A percentile compares a stretch with the other conserved stretches of the same genome.
phyloP scores from a whole-genome alignment of 2,113 vertebrate genomes.

The Solenodon paradoxus region DNA sequence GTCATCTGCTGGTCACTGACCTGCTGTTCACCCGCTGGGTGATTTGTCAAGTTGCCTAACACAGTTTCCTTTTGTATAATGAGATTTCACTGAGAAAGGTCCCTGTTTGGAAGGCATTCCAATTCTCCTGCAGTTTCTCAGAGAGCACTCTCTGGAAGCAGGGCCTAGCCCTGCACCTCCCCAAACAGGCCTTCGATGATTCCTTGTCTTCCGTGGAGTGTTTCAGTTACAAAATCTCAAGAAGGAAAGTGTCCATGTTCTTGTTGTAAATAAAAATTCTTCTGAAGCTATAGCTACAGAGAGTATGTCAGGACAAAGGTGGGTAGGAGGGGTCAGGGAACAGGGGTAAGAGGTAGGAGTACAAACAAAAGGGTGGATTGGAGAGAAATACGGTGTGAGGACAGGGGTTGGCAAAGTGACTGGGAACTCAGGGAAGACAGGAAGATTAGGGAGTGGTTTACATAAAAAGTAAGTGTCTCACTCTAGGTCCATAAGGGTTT shows the following conservation, averaged over 20 bases:
- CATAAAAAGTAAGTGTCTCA: background rate
- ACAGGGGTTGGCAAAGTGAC: background rate
- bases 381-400: background rate
- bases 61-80: background rate
- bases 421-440: background rate
- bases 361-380: background rate
- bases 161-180: background rate
- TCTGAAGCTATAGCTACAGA: slow-evolving; percentile 47
- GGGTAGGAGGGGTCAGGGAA: background rate
- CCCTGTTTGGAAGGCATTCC: background rate
- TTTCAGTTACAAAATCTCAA: slow-evolving; percentile 37
- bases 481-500: background rate
- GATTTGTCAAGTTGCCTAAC: background rate
- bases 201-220: slow-evolving; percentile 16
- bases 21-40: background rate
- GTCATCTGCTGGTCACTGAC: background rate
- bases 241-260: background rate
- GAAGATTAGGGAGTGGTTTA: background rate
- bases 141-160: background rate
- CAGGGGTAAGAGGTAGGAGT: background rate
- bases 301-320: background rate
- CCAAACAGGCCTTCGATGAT: background rate
- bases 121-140: background rate
- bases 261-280: slow-evolving; percentile 35
- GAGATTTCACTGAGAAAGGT: background rate